Evolutionary conservation across 2,797 vertebrate genomes (phyloP), one percentile per base, ranked within the genome.

Genomic region (Eupleurogrammus muticus): DNA sequence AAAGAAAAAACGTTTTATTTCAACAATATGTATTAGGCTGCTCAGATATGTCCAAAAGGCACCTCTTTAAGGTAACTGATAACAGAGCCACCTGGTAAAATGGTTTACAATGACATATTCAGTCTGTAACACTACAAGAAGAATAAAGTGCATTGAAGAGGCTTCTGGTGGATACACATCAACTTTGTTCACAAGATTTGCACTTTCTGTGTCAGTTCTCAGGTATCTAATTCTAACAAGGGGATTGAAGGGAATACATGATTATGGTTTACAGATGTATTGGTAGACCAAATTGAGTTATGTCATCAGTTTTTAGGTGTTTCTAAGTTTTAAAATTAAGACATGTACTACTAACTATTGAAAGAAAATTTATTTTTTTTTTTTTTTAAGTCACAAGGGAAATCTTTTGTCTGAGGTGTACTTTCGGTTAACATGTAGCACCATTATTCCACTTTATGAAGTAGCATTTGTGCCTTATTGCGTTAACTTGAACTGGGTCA

Each of bases 391-490:
- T 34, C 9, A 23, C n/a, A 42, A 32, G 9, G 16, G 32, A 65
- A 56, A 34, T 14, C 19, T 51, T 56, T 50, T 21, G 21, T 51
- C 13, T 47, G 38, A 16, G 12, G 36, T 68, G 19, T 55, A 48
- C 49, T 60, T 38, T 67, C 20, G 50, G 1, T 67, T 49, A 56
- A 52, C 63, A 63, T 62, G 70, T 59, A 59, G 46, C 59, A 60
- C 24, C 28, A 65, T 50, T 50, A 14, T 51, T 42, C 8, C 20
- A 66, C 1, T 28, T 56, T 48, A 49, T 55, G 35, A 58, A 59
- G 14, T 42, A 50, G 63, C 55, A 74, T 70, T 77, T 80, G 77
- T 90, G 87, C 89, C 87, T 90, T 90, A 81, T 66, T 53, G 20
- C 20, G 56, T 36, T 23, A 53, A 4, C 34, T 61, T 44, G 35